phyloP scores from a whole-genome alignment of 2,888 invertebrate genomes.

The Cosmorhoe ocellata region DNA sequence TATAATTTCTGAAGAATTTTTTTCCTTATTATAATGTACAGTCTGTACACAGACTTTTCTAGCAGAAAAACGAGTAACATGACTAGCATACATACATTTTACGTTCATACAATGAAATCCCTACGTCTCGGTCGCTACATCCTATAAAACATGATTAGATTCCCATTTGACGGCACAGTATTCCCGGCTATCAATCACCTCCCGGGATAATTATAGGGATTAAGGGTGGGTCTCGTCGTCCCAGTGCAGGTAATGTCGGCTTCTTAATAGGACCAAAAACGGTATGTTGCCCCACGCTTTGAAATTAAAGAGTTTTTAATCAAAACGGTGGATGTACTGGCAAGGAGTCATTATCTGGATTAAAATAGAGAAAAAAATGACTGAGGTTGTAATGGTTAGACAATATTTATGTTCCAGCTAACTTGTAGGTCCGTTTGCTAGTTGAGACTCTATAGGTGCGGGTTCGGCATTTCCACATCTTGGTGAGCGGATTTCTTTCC shows the following conservation, averaged over 20 bases:
- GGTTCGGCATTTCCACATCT: too few relatives aligned
- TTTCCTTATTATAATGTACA: too few relatives aligned
- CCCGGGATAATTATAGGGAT: constrained; percentile 80
- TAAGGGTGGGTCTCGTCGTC: constrained; percentile 51
- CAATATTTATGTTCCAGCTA: not conserved
- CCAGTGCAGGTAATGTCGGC: constrained; percentile 52
- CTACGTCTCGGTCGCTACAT: too few relatives aligned
- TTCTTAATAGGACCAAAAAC: constrained; percentile 55
- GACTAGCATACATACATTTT: not conserved
- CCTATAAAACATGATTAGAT: constrained; percentile 66
- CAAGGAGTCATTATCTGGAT: constrained; percentile 27
- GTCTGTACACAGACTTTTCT: too few relatives aligned
- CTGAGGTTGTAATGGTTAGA: not conserved
- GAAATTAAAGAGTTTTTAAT: constrained; percentile 63
- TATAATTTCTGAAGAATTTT: too few relatives aligned
- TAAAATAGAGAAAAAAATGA: constrained; percentile 21
- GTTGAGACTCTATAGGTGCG: too few relatives aligned
- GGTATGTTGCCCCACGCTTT: constrained; percentile 41
- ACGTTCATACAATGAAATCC: constrained; percentile 11
- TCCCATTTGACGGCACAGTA: constrained; percentile 60
- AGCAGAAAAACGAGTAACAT: not conserved
- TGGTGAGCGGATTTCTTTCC: too few relatives aligned
- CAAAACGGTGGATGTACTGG: constrained; percentile 31
- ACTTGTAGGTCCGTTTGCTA: not conserved
- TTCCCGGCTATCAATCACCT: constrained; percentile 74